These are phyloP conservation scores for Lasioglossum pauxillum DNA, from an alignment of 2,888 invertebrate species.

Conservation along the genomic window DNA sequence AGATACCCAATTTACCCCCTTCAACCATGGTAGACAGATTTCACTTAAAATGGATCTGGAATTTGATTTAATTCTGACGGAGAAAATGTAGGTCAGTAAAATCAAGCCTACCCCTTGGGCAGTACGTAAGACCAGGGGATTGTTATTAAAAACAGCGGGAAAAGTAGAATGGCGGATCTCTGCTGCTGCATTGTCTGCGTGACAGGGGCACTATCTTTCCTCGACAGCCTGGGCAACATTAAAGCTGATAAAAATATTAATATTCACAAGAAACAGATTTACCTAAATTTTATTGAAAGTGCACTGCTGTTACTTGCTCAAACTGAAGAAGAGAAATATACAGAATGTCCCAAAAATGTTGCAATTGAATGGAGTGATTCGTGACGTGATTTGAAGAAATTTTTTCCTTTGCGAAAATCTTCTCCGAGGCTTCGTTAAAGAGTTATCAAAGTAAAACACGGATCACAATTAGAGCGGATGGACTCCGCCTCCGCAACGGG, in stretches of 20 bases:
- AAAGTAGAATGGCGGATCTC: not conserved
- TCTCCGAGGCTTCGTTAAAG: no score
- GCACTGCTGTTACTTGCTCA: no score
- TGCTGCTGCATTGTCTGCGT: not conserved
- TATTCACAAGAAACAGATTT: not conserved
- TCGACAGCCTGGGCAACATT: not conserved
- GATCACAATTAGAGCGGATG: no score
- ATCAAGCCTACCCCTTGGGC: not conserved
- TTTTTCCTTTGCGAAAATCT: no score
- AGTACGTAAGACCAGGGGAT: not conserved
- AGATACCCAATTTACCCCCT: not conserved
- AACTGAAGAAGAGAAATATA: no score
- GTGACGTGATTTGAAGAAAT: no score
- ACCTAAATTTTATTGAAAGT: no score
- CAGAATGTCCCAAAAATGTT: no score
- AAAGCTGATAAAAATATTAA: not conserved
- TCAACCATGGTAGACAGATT: not conserved
- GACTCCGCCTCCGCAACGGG: no score
- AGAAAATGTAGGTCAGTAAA: constrained; percentile 32
- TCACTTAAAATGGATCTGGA: not conserved
- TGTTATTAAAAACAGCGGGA: not conserved
- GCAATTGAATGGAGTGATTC: no score
- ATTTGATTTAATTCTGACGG: not conserved
- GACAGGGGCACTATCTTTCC: not conserved
- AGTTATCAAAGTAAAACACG: no score